Evolutionary conservation across 1,140 invertebrate genomes (phyloP).

Genomic region (Lethrus apterus): DNA sequence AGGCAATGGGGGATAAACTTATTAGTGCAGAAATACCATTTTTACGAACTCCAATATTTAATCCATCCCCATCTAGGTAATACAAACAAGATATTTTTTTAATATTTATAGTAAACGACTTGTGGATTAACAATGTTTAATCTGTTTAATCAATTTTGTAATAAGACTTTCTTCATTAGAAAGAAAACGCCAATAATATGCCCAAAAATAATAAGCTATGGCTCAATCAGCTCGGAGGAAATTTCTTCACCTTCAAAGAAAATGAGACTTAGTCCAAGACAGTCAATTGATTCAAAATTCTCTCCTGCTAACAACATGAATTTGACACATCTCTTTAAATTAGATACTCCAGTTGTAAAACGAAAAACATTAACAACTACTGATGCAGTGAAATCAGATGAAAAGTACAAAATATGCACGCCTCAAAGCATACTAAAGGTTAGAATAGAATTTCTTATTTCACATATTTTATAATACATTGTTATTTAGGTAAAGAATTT

Average conservation of each 20-base stretch:
- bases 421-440: conserved; percentile 38
- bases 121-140: too few relatives aligned
- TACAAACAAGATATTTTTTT: too few relatives aligned
- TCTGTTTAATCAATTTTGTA: not conserved
- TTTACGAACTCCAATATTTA: conserved; percentile 27
- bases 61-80: conserved; percentile 12
- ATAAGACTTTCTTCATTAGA: conserved; percentile 17
- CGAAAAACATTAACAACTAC: conserved; percentile 20
- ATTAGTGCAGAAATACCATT: conserved; percentile 34
- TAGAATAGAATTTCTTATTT: too few relatives aligned
- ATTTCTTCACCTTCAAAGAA: conserved; percentile 23
- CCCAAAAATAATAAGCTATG: conserved; percentile 21
- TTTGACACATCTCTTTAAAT: conserved; percentile 10
- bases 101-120: too few relatives aligned
- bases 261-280: conserved; percentile 22
- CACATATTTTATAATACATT: conserved; percentile 1
- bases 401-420: not conserved
- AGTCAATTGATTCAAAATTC: conserved; percentile 1
- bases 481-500: conserved; percentile 8
- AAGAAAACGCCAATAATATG: conserved; percentile 19
- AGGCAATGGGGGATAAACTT: conserved; percentile 6
- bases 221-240: conserved; percentile 3
- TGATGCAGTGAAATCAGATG: not conserved
- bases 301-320: not conserved
- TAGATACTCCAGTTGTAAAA: conserved; percentile 30